Evolutionary conservation across 2,888 invertebrate species (phyloP).

Genomic region (Melanophora roralis): DNA sequence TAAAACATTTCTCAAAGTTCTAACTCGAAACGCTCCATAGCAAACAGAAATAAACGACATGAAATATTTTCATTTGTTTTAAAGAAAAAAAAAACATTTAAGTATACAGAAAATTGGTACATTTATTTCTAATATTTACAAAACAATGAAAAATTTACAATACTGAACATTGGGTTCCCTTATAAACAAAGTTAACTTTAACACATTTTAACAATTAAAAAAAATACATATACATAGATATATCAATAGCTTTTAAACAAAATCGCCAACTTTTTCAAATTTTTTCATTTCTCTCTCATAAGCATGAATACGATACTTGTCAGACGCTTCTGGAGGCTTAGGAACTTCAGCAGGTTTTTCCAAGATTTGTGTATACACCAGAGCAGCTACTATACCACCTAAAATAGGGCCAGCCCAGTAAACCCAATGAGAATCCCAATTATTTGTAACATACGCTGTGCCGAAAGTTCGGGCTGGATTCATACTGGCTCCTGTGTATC

Average conservation of each 20-base stretch:
- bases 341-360: conserved; percentile 66
- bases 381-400: conserved; percentile 87
- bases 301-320: conserved; percentile 52
- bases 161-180: too few relatives aligned
- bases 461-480: conserved; percentile 94
- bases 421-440: conserved; percentile 90
- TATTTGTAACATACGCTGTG: conserved; percentile 86
- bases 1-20: too few relatives aligned
- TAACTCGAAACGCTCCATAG: too few relatives aligned
- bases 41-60: too few relatives aligned
- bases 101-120: too few relatives aligned
- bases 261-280: conserved; percentile 3
- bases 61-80: too few relatives aligned
- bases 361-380: conserved; percentile 81
- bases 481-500: conserved; percentile 92
- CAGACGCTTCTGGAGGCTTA: conserved; percentile 30
- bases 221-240: too few relatives aligned
- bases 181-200: too few relatives aligned
- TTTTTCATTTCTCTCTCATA: conserved; percentile 52
- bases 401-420: conserved; percentile 92
- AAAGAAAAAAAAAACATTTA: too few relatives aligned
- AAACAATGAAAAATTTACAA: neutral
- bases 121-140: neutral
- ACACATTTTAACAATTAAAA: too few relatives aligned
- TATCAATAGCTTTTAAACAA: too few relatives aligned